These are phyloP conservation scores for Galerucella calmariensis DNA, from an alignment of 2,888 invertebrate species.

Conservation along the genomic window DNA sequence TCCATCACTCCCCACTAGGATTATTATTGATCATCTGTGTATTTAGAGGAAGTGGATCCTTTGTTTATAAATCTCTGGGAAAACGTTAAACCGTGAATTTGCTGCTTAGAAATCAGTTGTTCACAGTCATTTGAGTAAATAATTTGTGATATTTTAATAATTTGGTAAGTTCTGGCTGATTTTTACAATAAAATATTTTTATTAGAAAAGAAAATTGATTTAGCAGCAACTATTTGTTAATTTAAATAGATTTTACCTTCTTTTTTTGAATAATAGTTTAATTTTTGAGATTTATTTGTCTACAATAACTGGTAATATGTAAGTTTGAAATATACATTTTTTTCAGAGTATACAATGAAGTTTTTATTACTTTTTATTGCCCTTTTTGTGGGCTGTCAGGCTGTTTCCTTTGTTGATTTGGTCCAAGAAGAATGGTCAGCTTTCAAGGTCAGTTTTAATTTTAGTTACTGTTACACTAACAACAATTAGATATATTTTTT, in stretches of 20 bases:
- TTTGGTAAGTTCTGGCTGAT: conserved; percentile 3
- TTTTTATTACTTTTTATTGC: conserved; percentile 63
- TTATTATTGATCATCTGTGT: conserved; percentile 1
- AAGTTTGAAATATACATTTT: not conserved
- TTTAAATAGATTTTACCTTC: not conserved
- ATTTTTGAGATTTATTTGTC: not conserved
- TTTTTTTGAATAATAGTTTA: not conserved
- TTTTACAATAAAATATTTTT: not conserved
- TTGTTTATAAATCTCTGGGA: conserved; percentile 21
- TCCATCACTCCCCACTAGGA: not conserved
- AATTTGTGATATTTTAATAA: conserved; percentile 1
- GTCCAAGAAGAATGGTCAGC: conserved; percentile 66
- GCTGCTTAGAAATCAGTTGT: conserved; percentile 12
- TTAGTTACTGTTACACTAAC: not conserved
- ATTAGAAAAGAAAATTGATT: not conserved
- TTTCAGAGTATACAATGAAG: conserved; percentile 58
- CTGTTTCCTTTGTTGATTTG: conserved; percentile 79
- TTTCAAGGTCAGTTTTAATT: conserved; percentile 60
- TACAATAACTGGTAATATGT: not conserved
- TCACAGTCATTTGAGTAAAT: not conserved
- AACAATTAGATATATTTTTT: not conserved
- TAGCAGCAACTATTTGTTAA: not conserved
- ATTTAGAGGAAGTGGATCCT: conserved; percentile 18
- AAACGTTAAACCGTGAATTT: conserved; percentile 10
- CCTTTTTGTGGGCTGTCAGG: conserved; percentile 69